phyloP scores from a whole-genome alignment of 2,888 invertebrate species.

The Pollenia labialis region DNA sequence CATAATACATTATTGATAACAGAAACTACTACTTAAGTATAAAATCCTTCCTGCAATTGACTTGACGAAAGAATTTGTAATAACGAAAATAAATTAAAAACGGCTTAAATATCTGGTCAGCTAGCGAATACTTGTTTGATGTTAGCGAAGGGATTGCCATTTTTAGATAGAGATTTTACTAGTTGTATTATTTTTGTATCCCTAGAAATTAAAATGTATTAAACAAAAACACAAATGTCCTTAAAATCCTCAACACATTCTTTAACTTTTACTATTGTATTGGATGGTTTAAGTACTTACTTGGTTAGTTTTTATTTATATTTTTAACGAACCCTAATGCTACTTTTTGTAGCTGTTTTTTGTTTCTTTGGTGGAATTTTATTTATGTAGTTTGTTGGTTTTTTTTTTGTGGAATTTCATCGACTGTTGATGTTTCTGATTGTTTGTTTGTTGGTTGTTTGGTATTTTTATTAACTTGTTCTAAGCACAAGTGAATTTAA shows the following conservation, averaged over 20 bases:
- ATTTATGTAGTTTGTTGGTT: not conserved
- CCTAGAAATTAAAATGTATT: slow-evolving; percentile 19
- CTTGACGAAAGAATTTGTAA: slow-evolving; percentile 44
- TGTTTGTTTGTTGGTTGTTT: slow-evolving; percentile 52
- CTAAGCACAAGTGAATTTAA: slow-evolving; percentile 59
- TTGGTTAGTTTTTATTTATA: slow-evolving; percentile 57
- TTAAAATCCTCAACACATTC: slow-evolving; percentile 38
- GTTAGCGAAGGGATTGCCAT: not conserved
- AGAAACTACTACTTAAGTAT: slow-evolving; percentile 2
- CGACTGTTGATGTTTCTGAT: slow-evolving; percentile 56
- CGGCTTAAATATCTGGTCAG: slow-evolving; percentile 33
- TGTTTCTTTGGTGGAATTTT: slow-evolving; percentile 55
- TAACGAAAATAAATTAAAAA: slow-evolving; percentile 48
- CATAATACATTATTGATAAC: slow-evolving; percentile 17
- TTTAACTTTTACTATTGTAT: not conserved
- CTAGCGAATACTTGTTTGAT: slow-evolving; percentile 25
- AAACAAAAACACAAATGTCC: slow-evolving; percentile 29
- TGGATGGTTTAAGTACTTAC: not conserved
- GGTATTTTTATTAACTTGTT: slow-evolving; percentile 72
- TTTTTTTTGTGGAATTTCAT: slow-evolving; percentile 57
- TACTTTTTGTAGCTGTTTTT: slow-evolving; percentile 46
- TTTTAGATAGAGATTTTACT: not conserved
- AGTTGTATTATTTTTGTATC: not conserved
- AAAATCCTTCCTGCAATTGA: slow-evolving; percentile 31
- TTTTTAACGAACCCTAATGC: slow-evolving; percentile 39